A percentile compares a stretch with the other conserved stretches of the same genome.
These are phyloP conservation scores for Lordiphosa collinella DNA, from an alignment of 1,140 invertebrate genomes.

Conservation along the genomic window DNA sequence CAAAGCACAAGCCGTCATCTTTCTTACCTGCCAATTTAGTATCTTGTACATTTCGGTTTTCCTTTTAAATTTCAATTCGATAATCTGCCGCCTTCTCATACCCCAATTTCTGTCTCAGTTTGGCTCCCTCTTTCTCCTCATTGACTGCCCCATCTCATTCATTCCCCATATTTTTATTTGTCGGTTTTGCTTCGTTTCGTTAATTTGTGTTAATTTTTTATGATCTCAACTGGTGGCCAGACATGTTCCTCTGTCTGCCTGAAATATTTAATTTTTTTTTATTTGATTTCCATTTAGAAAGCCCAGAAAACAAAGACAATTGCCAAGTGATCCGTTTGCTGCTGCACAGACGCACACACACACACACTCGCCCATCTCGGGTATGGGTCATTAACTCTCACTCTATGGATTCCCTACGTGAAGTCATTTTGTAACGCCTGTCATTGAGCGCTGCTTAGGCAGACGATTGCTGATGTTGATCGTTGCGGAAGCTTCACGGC, in stretches of 20 bases:
- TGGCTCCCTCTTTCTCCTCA: not conserved
- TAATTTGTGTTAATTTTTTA: slow-evolving; percentile 75
- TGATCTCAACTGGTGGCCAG: slow-evolving; percentile 52
- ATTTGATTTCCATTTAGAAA: slow-evolving; percentile 75
- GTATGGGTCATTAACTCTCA: slow-evolving; percentile 65
- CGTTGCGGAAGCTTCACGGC: slow-evolving; percentile 52
- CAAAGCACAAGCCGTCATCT: no score
- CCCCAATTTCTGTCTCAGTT: not conserved
- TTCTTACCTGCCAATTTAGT: no score
- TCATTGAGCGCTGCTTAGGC: slow-evolving; percentile 71
- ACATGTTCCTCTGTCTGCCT: slow-evolving; percentile 23
- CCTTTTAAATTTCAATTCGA: slow-evolving; percentile 11
- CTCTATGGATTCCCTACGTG: not conserved
- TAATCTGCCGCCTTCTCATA: slow-evolving; percentile 3
- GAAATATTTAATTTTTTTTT: slow-evolving; percentile 39
- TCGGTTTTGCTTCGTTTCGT: slow-evolving; percentile 31
- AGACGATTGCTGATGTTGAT: slow-evolving; percentile 38
- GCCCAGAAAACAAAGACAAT: slow-evolving; percentile 56
- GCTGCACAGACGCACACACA: slow-evolving; percentile 11
- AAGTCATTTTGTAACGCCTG: slow-evolving; percentile 67
- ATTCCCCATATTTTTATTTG: not conserved
- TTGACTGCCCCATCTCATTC: not conserved
- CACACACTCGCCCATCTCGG: not conserved
- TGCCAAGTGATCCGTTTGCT: slow-evolving; percentile 53
- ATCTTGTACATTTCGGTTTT: no score